A percentile compares a stretch with the other conserved stretches of the same genome.
Conservation (phyloP, 2,113 vertebrate genomes). For the Myotis brandtii region DNA sequence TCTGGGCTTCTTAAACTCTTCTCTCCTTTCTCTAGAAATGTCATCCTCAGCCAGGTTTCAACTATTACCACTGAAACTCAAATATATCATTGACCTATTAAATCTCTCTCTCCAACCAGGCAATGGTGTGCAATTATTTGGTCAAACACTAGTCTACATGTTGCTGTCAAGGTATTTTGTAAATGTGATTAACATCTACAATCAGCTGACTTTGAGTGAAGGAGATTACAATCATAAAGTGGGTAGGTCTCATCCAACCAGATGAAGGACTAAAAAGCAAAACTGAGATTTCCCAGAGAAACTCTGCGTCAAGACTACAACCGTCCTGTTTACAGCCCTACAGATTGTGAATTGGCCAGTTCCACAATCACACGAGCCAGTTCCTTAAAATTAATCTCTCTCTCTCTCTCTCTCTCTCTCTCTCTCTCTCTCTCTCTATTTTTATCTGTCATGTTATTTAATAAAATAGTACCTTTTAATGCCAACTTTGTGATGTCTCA, state of each 20-base stretch:
- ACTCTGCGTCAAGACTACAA: background rate
- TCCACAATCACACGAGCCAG: background rate
- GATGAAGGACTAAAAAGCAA: background rate
- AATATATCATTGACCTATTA: slow-evolving; percentile 9
- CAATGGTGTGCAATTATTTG: background rate
- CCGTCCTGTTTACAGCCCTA: background rate
- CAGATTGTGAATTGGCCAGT: background rate
- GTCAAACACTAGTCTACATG: background rate
- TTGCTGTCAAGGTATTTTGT: background rate
- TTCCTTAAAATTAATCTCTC: background rate
- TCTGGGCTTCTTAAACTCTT: background rate
- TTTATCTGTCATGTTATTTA: background rate
- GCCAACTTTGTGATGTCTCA: background rate
- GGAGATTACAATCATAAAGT: background rate
- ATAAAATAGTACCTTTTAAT: background rate
- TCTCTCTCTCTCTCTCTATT: background rate
- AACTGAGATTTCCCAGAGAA: background rate
- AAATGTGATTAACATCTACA: background rate
- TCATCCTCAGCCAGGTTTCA: slow-evolving; percentile 2
- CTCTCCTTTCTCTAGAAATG: background rate
- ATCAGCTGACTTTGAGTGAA: background rate
- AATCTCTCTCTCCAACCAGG: background rate
- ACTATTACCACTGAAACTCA: background rate
- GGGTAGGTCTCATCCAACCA: background rate
- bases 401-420: background rate